Percentiles rank a stretch among this genome's conserved stretches.
Evolutionary conservation across 2,888 invertebrate species (phyloP).

Genomic region (Halocaridina rubra): DNA sequence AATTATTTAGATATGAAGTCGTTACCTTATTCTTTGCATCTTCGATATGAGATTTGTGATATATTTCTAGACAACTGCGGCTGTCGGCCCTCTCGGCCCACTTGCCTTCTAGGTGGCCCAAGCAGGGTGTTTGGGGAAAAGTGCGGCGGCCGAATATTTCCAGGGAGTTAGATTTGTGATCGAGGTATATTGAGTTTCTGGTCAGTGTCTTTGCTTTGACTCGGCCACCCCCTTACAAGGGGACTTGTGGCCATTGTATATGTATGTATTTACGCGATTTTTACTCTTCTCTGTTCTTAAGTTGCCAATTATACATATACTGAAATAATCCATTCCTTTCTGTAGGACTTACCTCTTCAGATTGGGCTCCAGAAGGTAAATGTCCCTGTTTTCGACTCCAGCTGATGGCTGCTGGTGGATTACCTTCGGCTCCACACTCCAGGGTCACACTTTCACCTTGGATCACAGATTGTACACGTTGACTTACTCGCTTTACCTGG

Average conservation of each 20-base stretch:
- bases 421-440: conserved; percentile 79
- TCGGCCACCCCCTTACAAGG: too few species aligned
- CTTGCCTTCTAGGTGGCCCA: too few species aligned
- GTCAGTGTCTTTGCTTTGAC: too few species aligned
- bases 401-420: conserved; percentile 79
- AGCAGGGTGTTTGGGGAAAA: too few species aligned
- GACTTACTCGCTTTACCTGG: conserved; percentile 35
- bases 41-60: too few species aligned
- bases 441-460: conserved; percentile 71
- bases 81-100: too few species aligned
- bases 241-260: too few species aligned
- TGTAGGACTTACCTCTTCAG: conserved; percentile 41
- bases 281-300: neutral
- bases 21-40: too few species aligned
- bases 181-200: neutral
- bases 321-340: neutral
- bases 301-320: neutral
- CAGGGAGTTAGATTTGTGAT: neutral
- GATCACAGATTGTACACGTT: conserved; percentile 18
- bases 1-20: too few species aligned
- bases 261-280: neutral
- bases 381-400: conserved; percentile 77
- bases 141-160: neutral
- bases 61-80: too few species aligned
- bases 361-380: conserved; percentile 51